Base-by-base conservation (phyloP, 2,113 vertebrate genomes). In the Centropristis striata region DNA sequence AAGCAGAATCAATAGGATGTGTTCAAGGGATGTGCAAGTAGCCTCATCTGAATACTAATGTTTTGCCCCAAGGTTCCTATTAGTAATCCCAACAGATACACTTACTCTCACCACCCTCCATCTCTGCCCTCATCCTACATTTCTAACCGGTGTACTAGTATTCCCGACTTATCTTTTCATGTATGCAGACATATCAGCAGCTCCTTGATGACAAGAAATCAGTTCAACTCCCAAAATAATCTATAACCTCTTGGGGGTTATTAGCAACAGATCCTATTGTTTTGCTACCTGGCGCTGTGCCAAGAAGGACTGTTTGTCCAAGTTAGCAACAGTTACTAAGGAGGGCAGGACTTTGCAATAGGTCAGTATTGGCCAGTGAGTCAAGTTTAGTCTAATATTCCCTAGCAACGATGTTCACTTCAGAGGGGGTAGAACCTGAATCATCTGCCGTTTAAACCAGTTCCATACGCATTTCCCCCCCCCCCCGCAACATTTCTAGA, bases 231-330 rank as follows among this genome's bases (percentile, higher is more conserved):
- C 77, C 63, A 82, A 89, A 88, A 88, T 87, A 86, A 87, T 74
- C 73, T 39, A 51, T 44, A 79, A 60, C 67, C 89, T 82, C 82
- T 73, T 57, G 84, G 88, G 87, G 59, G 77, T 89, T 83, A 83
- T 91, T 77, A 86, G 75, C 60, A 73, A 73, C 74, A 64, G 78
- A 92, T 81, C 54, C 88, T 86, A 90, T 93, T 93, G 92, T 93
- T 92, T 83, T 80, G 66, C 76, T 51, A 9, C 8, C 74, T 89
- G 89, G 91, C 87, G 3, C 32, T 4, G 12, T 16, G 84, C 86
- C 89, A 89, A 47, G 9, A 25, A 41, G 66, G 51, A 51, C 58
- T 90, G 76, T 92, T 92, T 92, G 71, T 87, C 68, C 54, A 81
- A 46, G 78, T 80, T 86, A 85, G 80, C 73, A 83, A 88, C 83